Evolutionary conservation across 2,113 vertebrate species (phyloP).

Genomic region (Catharus minimus): DNA sequence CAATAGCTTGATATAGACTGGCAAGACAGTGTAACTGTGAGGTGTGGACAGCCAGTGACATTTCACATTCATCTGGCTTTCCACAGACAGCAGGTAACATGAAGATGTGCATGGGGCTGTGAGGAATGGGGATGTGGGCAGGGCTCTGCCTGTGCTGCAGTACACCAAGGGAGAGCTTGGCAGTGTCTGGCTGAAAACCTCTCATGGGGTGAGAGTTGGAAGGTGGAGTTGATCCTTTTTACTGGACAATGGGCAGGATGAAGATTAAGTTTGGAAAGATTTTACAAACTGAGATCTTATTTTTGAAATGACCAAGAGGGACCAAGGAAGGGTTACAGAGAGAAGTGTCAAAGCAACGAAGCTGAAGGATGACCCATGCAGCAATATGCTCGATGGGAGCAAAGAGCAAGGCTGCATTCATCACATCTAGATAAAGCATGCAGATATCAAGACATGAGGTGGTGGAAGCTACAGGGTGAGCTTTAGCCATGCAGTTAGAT

Average conservation of each 20-base stretch:
- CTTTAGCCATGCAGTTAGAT: not conserved
- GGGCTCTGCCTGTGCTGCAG: rapidly evolving
- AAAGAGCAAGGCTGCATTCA: not conserved
- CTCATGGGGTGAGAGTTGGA: not conserved
- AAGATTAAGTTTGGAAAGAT: not conserved
- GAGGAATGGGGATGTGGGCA: not conserved
- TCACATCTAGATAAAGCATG: not conserved
- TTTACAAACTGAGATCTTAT: not conserved
- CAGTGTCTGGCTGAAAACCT: not conserved
- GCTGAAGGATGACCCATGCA: not conserved
- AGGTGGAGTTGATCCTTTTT: not conserved
- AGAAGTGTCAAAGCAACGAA: not conserved
- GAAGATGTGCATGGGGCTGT: not conserved
- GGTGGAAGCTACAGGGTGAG: not conserved
- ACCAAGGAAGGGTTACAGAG: not conserved
- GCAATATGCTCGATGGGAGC: rapidly evolving
- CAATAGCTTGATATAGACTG: not conserved
- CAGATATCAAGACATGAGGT: not conserved
- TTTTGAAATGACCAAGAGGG: not conserved
- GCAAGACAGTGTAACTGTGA: not conserved
- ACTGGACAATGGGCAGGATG: rapidly evolving
- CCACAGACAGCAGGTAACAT: not conserved
- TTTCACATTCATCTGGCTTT: not conserved
- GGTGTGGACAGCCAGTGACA: not conserved
- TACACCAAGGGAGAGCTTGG: not conserved